Evolutionary conservation across 2,797 vertebrate genomes (phyloP).

Genomic region (Lithobates pipiens): DNA sequence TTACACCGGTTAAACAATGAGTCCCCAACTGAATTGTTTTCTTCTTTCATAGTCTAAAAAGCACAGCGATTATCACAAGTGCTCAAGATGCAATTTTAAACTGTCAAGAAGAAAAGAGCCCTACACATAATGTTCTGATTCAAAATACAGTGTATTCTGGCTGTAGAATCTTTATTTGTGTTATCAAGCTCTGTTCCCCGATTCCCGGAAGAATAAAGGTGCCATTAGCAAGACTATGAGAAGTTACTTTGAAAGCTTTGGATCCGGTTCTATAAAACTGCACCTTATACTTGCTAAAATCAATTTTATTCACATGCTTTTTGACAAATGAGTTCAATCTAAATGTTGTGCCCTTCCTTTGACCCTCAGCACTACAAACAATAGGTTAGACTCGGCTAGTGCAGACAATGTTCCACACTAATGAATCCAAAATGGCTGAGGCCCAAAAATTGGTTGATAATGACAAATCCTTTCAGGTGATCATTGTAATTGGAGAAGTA

Average conservation of each 20-base stretch:
- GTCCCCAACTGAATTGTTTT: conserved; percentile 85
- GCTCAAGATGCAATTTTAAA: conserved; percentile 85
- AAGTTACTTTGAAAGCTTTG: conserved; percentile 91
- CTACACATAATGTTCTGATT: conserved; percentile 81
- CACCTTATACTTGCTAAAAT: conserved; percentile 91
- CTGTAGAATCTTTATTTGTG: conserved; percentile 81
- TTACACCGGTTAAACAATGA: conserved; percentile 90
- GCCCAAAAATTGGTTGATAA: conserved; percentile 85
- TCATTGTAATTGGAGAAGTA: conserved; percentile 97
- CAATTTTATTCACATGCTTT: conserved; percentile 91
- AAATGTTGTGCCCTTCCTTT: conserved; percentile 98
- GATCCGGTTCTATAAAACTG: conserved; percentile 83
- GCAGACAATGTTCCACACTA: conserved; percentile 99
- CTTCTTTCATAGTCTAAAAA: conserved; percentile 85
- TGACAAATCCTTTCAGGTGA: conserved; percentile 98
- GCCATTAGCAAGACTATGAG: conserved; percentile 87
- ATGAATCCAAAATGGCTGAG: conserved; percentile 92
- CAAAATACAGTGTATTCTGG: conserved; percentile 82
- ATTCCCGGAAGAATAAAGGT: conserved; percentile 83
- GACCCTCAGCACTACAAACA: conserved; percentile 97
- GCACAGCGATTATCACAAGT: conserved; percentile 85
- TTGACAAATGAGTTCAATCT: conserved; percentile 99
- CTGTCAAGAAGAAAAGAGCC: conserved; percentile 82
- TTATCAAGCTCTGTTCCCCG: conserved; percentile 83
- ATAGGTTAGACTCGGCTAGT: conserved; percentile 97